Conservation (phyloP, 2,797 vertebrate genomes). For the Chrosomus eos region DNA sequence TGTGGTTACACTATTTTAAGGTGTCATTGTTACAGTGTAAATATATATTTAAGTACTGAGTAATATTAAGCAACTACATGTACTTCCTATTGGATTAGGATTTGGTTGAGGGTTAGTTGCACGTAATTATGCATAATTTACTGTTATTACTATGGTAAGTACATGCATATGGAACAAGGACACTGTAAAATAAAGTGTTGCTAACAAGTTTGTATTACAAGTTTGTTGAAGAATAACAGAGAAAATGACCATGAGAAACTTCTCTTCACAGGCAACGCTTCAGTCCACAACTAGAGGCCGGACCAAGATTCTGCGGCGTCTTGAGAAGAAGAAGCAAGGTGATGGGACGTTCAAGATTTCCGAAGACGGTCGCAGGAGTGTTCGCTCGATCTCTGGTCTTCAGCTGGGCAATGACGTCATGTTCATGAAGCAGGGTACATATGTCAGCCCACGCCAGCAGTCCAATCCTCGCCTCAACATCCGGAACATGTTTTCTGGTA, state of each 20-base stretch:
- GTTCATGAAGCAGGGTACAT: conserved; percentile 90
- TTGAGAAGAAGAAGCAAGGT: conserved; percentile 90
- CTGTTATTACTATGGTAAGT: too few species aligned
- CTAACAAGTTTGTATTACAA: not conserved
- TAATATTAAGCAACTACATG: too few species aligned
- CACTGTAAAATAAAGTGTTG: too few species aligned
- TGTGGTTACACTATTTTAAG: too few species aligned
- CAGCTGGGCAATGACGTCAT: conserved; percentile 90
- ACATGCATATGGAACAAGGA: too few species aligned
- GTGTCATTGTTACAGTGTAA: too few species aligned
- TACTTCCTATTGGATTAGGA: too few species aligned
- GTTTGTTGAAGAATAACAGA: not conserved
- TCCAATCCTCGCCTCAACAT: conserved; percentile 80
- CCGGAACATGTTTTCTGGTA: conserved; percentile 87
- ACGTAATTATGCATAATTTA: too few species aligned
- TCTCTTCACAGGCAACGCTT: conserved; percentile 81
- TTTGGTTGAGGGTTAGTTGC: too few species aligned
- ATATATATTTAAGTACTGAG: too few species aligned
- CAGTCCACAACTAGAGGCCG: conserved; percentile 88
- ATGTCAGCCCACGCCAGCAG: conserved; percentile 80
- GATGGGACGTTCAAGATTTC: conserved; percentile 92
- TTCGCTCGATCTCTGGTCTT: conserved; percentile 88
- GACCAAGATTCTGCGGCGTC: conserved; percentile 89
- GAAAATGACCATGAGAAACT: not conserved
- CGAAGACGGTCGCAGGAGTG: conserved; percentile 89